Conservation (phyloP, 2,113 vertebrate genomes). For the Merops nubicus region DNA sequence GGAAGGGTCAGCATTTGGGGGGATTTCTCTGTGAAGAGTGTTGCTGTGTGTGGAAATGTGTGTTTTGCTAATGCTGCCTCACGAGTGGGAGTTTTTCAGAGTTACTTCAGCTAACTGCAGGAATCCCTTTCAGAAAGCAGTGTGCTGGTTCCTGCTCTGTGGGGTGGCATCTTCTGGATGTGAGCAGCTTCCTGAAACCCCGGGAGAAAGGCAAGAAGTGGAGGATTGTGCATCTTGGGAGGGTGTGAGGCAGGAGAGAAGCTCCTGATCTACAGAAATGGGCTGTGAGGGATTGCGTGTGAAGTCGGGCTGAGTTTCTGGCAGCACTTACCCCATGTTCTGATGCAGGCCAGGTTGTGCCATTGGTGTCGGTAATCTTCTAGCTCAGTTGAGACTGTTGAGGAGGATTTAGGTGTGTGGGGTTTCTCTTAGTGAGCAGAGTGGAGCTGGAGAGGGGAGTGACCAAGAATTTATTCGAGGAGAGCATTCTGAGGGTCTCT, state of each 20-base stretch:
- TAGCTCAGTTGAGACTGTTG: neutral
- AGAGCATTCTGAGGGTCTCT: rapidly evolving
- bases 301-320: neutral
- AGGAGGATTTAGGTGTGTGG: rapidly evolving
- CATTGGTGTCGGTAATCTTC: neutral
- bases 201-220: neutral
- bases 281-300: neutral
- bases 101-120: neutral
- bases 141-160: neutral
- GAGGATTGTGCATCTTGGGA: neutral
- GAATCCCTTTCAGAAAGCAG: neutral
- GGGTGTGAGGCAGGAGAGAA: neutral
- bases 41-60: rapidly evolving
- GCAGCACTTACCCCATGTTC: rapidly evolving
- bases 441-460: neutral
- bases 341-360: neutral
- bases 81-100: neutral
- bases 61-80: neutral
- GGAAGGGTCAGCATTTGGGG: neutral
- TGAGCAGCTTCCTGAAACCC: neutral
- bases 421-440: neutral
- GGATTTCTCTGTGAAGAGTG: neutral
- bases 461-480: neutral
- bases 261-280: neutral
- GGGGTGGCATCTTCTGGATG: neutral